phyloP scores from a whole-genome alignment of 2,888 invertebrate genomes.

The Punctoribates punctum region DNA sequence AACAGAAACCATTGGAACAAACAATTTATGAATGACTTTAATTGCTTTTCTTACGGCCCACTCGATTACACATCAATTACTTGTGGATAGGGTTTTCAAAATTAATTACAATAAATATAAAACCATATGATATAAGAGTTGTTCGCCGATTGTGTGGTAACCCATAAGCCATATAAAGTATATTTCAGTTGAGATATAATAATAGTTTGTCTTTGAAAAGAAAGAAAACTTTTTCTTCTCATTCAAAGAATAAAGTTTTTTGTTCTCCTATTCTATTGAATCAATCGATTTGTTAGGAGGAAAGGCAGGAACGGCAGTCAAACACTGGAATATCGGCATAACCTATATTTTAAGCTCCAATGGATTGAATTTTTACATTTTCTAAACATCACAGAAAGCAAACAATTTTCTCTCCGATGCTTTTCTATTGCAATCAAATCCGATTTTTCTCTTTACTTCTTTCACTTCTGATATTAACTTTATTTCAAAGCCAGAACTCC shows the following conservation, averaged over 20 bases:
- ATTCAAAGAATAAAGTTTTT: too few relatives aligned
- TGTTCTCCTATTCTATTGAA: not conserved
- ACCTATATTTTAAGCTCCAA: slow-evolving; percentile 2
- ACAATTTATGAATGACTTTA: slow-evolving; percentile 31
- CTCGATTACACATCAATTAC: slow-evolving; percentile 19
- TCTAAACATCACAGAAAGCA: not conserved
- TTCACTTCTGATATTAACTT: not conserved
- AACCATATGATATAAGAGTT: not conserved
- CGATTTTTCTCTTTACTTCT: not conserved
- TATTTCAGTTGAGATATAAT: not conserved
- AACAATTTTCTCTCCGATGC: not conserved
- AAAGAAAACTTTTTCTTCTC: not conserved
- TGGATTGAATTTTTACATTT: not conserved
- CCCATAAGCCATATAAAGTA: not conserved
- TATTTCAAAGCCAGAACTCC: too few relatives aligned
- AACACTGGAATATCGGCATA: not conserved
- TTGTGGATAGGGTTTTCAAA: slow-evolving; percentile 15
- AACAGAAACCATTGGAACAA: not conserved
- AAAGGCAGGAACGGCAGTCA: not conserved
- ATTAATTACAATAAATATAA: slow-evolving; percentile 6
- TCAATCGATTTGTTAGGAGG: not conserved
- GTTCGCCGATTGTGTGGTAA: not conserved
- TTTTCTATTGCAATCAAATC: not conserved
- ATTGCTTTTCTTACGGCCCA: slow-evolving; percentile 15
- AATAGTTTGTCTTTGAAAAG: not conserved